These are phyloP conservation scores for Struthio camelus DNA, from an alignment of 2,113 vertebrate species.

Conservation along the genomic window DNA sequence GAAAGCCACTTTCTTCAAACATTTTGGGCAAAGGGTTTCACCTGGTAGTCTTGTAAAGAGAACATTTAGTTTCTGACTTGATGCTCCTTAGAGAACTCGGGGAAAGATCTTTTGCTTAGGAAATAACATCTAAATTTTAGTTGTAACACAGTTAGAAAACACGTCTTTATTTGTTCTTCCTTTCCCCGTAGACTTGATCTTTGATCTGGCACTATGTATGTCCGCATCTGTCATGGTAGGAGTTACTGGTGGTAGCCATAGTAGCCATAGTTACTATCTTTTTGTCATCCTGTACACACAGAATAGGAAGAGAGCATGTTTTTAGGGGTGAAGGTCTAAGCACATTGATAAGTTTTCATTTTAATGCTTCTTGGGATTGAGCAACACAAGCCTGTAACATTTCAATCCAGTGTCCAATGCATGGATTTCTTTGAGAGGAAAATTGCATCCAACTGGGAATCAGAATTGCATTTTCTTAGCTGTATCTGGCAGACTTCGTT, in stretches of 20 bases:
- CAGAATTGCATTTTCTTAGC: not conserved
- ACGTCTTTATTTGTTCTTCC: not conserved
- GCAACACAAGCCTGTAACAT: not conserved
- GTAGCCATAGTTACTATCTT: not conserved
- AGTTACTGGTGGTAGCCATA: not conserved
- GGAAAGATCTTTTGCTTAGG: not conserved
- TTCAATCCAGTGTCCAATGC: fast-evolving
- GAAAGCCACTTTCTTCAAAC: not conserved
- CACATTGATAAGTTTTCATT: not conserved
- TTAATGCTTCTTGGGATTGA: not conserved
- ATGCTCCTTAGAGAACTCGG: not conserved
- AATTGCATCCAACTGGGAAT: not conserved
- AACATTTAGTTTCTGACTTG: not conserved
- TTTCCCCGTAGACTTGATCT: not conserved
- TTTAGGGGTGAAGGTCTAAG: not conserved
- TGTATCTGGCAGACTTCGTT: not conserved
- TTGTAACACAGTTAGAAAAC: not conserved
- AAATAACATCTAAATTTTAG: not conserved
- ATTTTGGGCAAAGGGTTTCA: not conserved
- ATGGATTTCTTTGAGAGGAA: not conserved
- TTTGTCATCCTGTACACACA: not conserved
- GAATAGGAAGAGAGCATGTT: not conserved
- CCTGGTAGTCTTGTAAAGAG: not conserved
- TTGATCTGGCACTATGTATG: not conserved
- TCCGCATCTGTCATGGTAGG: not conserved